Evolutionary conservation across 1,140 invertebrate species (phyloP), one percentile per base, ranked within the genome.

Genomic region (Coenobita brevimanus): DNA sequence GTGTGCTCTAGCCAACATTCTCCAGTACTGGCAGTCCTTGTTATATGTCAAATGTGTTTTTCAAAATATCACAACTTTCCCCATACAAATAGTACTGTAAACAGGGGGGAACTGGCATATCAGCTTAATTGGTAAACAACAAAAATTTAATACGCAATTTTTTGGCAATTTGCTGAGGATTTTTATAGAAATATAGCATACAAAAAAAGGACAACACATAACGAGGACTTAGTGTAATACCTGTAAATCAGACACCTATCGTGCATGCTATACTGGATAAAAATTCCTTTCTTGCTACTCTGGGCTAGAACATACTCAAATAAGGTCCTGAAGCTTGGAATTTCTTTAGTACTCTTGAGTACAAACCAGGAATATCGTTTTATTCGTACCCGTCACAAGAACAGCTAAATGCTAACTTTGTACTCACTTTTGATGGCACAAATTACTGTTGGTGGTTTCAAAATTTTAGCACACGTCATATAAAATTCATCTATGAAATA

Each of bases 361-460:
- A 87, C 84, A 87, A 87, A 87, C 79, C 84, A 87, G 84, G 84
- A 87, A 87, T 87, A 87, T 87, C 57, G 60, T 87, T 80, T 87
- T 87, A 87, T 87, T 87, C 84, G 76, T 87, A 87, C 84, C 84
- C 84, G 84, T 87, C 76, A 87, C 84, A 87, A 87, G 84, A 87
- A 87, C 84, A 87, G 84, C 84, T 87, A 87, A 87, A 87, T 87
- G 84, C 84, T 87, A 87, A 87, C 84, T 87, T 87, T 87, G 84
- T 87, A 87, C 84, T 87, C 84, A 80, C 64, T 87, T 87, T 87
- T 87, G 84, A 87, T 87, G 84, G 84, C 84, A 87, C 84, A 87
- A 87, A 87, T 87, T 80, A 87, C 84, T 80, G 84, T 87, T 87
- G 84, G 84, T 87, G 84, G 84, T 87, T 87, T 76, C 84, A 87